Conservation (phyloP, 2,113 vertebrate species). For the Silurus meridionalis region DNA sequence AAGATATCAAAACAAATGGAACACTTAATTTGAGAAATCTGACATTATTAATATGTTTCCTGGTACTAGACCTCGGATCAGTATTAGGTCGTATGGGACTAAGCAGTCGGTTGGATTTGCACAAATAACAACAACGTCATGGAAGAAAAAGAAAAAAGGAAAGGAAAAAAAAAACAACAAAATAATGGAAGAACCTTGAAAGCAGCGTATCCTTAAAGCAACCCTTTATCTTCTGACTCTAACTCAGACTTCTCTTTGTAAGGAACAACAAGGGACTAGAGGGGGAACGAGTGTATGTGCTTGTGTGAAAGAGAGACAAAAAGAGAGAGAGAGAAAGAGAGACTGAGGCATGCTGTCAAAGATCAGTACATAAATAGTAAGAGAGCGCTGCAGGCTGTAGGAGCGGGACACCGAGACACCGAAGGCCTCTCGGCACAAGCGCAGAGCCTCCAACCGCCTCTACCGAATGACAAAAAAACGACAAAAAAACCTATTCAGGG, state of each 20-base stretch:
- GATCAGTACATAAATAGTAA: slow-evolving; percentile 75
- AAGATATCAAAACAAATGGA: neutral
- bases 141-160: no score
- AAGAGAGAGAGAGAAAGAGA: slow-evolving; percentile 10
- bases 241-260: neutral
- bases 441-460: slow-evolving; percentile 61
- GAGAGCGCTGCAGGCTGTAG: slow-evolving; percentile 64
- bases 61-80: neutral
- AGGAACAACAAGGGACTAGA: slow-evolving; percentile 12
- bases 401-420: slow-evolving; percentile 59
- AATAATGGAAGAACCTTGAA: neutral
- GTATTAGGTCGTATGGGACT: neutral
- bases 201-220: neutral
- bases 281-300: slow-evolving; percentile 5
- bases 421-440: slow-evolving; percentile 62
- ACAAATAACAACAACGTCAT: neutral
- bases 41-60: neutral
- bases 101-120: neutral
- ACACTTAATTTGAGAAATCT: no score
- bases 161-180: no score
- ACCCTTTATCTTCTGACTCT: slow-evolving; percentile 6
- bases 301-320: neutral
- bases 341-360: slow-evolving; percentile 65
- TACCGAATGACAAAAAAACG: slow-evolving; percentile 64
- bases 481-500: slow-evolving; percentile 11